Evolutionary conservation across 2,888 invertebrate species (phyloP).

Genomic region (Fabriciana adippe): DNA sequence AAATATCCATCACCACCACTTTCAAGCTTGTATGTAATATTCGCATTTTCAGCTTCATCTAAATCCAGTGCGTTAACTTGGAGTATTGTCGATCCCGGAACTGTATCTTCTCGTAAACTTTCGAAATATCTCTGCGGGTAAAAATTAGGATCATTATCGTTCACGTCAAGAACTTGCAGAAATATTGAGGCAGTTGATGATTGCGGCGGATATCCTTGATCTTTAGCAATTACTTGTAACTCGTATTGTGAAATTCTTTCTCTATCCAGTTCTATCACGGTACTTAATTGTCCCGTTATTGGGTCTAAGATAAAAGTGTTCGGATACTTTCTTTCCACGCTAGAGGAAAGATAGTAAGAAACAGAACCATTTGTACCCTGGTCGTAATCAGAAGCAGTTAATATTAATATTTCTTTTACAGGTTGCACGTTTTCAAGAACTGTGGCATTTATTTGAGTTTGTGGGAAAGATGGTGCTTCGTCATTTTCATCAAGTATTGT

Average conservation of each 20-base stretch:
- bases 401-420: slow-evolving; percentile 89
- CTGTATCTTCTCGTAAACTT: slow-evolving; percentile 86
- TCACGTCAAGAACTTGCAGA: slow-evolving; percentile 91
- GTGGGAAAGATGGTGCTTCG: slow-evolving; percentile 93
- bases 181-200: slow-evolving; percentile 94
- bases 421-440: slow-evolving; percentile 91
- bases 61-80: slow-evolving; percentile 91
- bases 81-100: slow-evolving; percentile 85
- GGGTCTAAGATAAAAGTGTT: slow-evolving; percentile 92
- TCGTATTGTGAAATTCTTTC: slow-evolving; percentile 90
- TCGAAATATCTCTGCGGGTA: slow-evolving; percentile 94
- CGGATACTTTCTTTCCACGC: slow-evolving; percentile 90
- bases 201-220: slow-evolving; percentile 94
- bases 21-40: slow-evolving; percentile 89
- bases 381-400: slow-evolving; percentile 94
- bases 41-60: slow-evolving; percentile 94
- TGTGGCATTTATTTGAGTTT: slow-evolving; percentile 87
- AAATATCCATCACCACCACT: slow-evolving; percentile 91
- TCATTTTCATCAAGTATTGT: slow-evolving; percentile 97
- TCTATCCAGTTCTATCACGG: slow-evolving; percentile 89
- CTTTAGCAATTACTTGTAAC: slow-evolving; percentile 92
- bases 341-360: slow-evolving; percentile 89
- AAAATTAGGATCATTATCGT: slow-evolving; percentile 96
- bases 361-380: slow-evolving; percentile 97
- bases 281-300: slow-evolving; percentile 92